A percentile compares a stretch with the other conserved stretches of the same genome.
These are phyloP conservation scores for Rhodeus uyekii DNA, from an alignment of 2,797 vertebrate species.

Conservation along the genomic window DNA sequence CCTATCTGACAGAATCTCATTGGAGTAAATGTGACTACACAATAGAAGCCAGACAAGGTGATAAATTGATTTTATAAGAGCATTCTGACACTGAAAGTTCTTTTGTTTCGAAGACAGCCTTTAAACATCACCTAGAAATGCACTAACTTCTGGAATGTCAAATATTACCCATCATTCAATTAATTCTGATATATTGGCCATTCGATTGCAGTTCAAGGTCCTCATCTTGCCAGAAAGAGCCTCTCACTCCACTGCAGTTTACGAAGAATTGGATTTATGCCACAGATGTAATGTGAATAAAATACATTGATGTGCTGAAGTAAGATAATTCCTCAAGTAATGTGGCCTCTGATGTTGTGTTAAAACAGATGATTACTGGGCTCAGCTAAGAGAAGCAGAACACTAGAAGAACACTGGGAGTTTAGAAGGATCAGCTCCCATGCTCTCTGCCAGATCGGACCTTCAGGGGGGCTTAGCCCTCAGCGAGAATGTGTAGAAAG, in stretches of 20 bases:
- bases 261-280: neutral
- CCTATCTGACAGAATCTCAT: neutral
- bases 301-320: neutral
- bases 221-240: neutral
- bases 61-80: conserved; percentile 31
- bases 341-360: neutral
- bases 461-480: too few relatives aligned
- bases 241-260: neutral
- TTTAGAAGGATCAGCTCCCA: neutral
- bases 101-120: conserved; percentile 1
- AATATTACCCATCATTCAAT: conserved; percentile 8
- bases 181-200: conserved; percentile 8
- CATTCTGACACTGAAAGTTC: neutral
- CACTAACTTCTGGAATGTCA: neutral
- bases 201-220: conserved; percentile 3
- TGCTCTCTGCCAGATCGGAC: neutral
- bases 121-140: neutral
- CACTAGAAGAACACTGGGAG: neutral
- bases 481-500: too few relatives aligned
- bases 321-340: neutral
- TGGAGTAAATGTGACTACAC: neutral
- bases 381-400: neutral
- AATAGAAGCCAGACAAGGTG: neutral
- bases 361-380: neutral
- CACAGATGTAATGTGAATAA: neutral